Base-by-base conservation (phyloP, 2,113 vertebrate genomes). In the Callaeas wilsoni region DNA sequence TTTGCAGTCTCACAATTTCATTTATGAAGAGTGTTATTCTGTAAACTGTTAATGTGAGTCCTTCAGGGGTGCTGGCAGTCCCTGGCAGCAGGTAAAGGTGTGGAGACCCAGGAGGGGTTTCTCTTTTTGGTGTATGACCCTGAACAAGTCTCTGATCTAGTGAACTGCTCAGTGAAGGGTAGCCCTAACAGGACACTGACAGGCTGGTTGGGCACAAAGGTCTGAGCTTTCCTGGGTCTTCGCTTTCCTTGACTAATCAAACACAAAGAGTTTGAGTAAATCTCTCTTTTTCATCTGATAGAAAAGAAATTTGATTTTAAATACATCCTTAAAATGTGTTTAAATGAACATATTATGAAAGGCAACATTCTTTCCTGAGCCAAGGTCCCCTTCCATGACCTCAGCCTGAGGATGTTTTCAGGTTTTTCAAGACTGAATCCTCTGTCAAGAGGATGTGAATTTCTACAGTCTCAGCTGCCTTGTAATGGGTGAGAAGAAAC, bases 401-500 rank as follows among this genome's bases (percentile, higher is more conserved):
- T 55, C 37, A 81, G 0, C 37, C 46, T 81, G 25, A 53, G 53
- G 65, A 60, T 32, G 10, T 47, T 90, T 70, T 77, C 35, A 69
- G 25, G 53, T 76, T 73, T 69, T 90, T 69, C 14, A 83, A 80
- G 76, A 32, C 49, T 88, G 42, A 42, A 53, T 86, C 21, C 35
- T 86, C 52, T 47, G 37, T 83, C 29, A 74, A 81, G 50, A 77
- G 47, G 19, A 76, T 80, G 23, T 77, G 64, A 81, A 76, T 69
- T 93, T 83, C 65, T 67, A 60, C n/a, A 74, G 42, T 79, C 22
- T 80, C 39, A 69, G 33, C 37, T 84, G 75, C 33, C 52, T 92
- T 33, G 21, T 81, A 67, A 93, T 42, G 42, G 3, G 11, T 29
- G n/a, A 90, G 68, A 90, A 88, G 79, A 90, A 95, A 70, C 50